Percentiles rank a stretch among this genome's conserved stretches.
These are phyloP conservation scores for Hesperophylax magnus DNA, from an alignment of 1,140 invertebrate species.

Conservation along the genomic window DNA sequence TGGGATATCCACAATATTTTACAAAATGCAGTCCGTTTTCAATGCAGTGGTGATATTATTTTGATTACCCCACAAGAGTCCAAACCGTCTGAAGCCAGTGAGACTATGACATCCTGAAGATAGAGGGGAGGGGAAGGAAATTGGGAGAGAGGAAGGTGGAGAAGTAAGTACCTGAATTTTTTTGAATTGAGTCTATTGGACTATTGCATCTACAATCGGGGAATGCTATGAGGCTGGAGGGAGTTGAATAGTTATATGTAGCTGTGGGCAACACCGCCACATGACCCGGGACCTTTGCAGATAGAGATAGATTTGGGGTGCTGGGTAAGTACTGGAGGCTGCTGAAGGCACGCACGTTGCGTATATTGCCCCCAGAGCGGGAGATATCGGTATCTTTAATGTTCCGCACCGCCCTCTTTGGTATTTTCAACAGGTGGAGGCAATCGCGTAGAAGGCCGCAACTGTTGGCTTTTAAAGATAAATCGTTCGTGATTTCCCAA, in stretches of 20 bases:
- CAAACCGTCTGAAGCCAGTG: too few species aligned
- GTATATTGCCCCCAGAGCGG: background rate
- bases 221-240: too few species aligned
- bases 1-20: background rate
- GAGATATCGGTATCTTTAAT: slow-evolving; percentile 14
- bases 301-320: background rate
- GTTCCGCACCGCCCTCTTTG: background rate
- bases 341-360: background rate
- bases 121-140: too few species aligned
- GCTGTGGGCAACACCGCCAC: too few species aligned
- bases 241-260: background rate
- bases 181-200: too few species aligned
- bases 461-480: background rate
- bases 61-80: too few species aligned
- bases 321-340: background rate
- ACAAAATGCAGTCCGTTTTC: background rate
- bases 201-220: too few species aligned
- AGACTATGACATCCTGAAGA: too few species aligned
- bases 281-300: background rate
- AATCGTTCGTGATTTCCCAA: too few species aligned
- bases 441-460: background rate
- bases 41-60: background rate
- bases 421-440: slow-evolving; percentile 12
- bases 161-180: too few species aligned
- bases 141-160: too few species aligned